Evolutionary conservation across 2,888 invertebrate genomes (phyloP).

Genomic region (Drosophila phalerata): DNA sequence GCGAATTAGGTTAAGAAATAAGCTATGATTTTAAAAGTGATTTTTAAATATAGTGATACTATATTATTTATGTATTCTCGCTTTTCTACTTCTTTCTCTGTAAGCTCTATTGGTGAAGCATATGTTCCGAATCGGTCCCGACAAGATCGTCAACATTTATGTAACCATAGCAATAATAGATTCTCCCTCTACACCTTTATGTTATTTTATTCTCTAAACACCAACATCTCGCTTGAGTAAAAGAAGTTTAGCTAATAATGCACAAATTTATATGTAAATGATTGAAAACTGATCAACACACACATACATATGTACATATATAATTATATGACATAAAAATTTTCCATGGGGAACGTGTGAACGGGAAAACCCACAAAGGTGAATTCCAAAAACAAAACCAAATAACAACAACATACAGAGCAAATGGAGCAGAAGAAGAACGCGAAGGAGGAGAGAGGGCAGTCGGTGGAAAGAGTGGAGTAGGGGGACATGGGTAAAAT

Average conservation of each 20-base stretch:
- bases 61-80: too few species aligned
- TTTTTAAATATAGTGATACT: too few species aligned
- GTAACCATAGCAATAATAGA: constrained; percentile 20
- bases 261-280: constrained; percentile 67
- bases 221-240: neutral
- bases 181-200: neutral
- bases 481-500: constrained; percentile 31
- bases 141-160: constrained; percentile 34
- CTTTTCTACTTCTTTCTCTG: neutral
- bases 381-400: constrained; percentile 33
- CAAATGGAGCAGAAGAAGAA: neutral
- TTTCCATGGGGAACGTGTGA: constrained; percentile 59
- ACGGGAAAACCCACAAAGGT: constrained; percentile 51
- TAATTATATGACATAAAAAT: constrained; percentile 29
- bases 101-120: constrained; percentile 4
- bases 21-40: too few species aligned
- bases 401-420: constrained; percentile 13
- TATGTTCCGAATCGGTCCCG: constrained; percentile 6
- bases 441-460: neutral
- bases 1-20: too few species aligned
- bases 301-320: constrained; percentile 1
- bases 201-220: neutral
- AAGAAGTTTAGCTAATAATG: constrained; percentile 42
- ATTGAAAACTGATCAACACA: constrained; percentile 65
- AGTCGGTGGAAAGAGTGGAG: neutral